phyloP scores from a whole-genome alignment of 1,140 invertebrate species.

The Potamilus streckersoni region DNA sequence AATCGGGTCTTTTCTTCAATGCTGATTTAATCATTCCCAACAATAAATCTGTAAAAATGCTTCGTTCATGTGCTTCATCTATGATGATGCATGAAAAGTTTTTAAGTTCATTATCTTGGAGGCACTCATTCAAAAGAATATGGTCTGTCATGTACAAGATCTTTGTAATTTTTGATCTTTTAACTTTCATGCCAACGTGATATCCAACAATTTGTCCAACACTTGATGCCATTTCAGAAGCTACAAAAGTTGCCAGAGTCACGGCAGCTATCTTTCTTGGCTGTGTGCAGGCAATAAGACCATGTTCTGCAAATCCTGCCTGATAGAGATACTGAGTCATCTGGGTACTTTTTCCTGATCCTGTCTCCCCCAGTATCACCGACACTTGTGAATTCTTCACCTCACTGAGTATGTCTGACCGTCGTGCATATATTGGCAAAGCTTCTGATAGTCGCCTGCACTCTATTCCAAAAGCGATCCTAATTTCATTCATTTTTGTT shows the following conservation, averaged over 20 bases:
- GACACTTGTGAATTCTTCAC: conserved; percentile 52
- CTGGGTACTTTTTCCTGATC: conserved; percentile 81
- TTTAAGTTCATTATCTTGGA: conserved; percentile 72
- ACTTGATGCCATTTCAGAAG: conserved; percentile 51
- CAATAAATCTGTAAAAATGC: conserved; percentile 93
- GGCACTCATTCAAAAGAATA: conserved; percentile 94
- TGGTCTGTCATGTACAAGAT: conserved; percentile 99
- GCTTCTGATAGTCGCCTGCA: conserved; percentile 39
- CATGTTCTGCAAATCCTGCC: conserved; percentile 71
- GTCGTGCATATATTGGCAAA: conserved; percentile 59
- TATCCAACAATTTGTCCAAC: conserved; percentile 61
- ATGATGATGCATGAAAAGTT: conserved; percentile 87
- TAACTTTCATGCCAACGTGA: conserved; percentile 79
- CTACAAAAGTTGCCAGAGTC: conserved; percentile 57
- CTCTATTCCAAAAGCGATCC: conserved; percentile 48
- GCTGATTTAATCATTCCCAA: conserved; percentile 82
- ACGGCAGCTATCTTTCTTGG: conserved; percentile 64
- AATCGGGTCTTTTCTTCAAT: conserved; percentile 44
- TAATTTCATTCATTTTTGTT: conserved; percentile 30
- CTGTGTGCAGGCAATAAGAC: conserved; percentile 79
- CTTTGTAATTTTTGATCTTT: conserved; percentile 74
- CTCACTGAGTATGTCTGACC: conserved; percentile 47
- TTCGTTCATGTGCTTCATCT: conserved; percentile 98
- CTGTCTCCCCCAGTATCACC: conserved; percentile 96
- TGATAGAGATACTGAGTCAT: conserved; percentile 60